Conservation (phyloP, 2,797 vertebrate species). For the Sebastes glaucus region DNA sequence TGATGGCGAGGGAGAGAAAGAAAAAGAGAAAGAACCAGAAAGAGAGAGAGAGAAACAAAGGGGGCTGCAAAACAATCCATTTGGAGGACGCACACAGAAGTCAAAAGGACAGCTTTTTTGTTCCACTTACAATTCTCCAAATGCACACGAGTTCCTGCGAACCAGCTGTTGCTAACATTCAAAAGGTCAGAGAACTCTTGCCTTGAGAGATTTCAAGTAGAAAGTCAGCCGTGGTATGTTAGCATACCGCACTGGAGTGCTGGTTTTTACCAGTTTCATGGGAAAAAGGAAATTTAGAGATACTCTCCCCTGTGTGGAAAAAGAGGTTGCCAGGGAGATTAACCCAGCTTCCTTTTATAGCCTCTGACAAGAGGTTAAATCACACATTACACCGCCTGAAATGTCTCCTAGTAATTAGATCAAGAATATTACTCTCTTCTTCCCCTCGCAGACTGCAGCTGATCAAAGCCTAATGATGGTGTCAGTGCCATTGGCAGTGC, state of each 20-base stretch:
- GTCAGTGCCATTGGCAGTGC: slow-evolving; percentile 76
- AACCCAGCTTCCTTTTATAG: slow-evolving; percentile 88
- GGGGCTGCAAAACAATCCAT: slow-evolving; percentile 54
- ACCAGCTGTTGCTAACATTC: slow-evolving; percentile 70
- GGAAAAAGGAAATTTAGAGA: slow-evolving; percentile 73
- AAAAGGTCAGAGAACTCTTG: slow-evolving; percentile 73
- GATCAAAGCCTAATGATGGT: slow-evolving; percentile 84
- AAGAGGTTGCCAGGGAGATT: slow-evolving; percentile 84
- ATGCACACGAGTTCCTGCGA: slow-evolving; percentile 47
- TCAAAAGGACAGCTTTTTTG: slow-evolving; percentile 65
- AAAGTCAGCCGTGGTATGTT: slow-evolving; percentile 54
- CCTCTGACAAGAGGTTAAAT: slow-evolving; percentile 86
- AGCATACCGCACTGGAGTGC: slow-evolving; percentile 40
- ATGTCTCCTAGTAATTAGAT: slow-evolving; percentile 86
- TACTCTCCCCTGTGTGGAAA: slow-evolving; percentile 73
- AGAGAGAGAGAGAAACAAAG: slow-evolving; percentile 40
- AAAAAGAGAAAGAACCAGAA: neutral
- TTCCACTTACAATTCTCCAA: slow-evolving; percentile 61
- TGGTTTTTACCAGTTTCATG: slow-evolving; percentile 64
- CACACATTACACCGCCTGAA: slow-evolving; percentile 84
- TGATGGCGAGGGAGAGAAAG: slow-evolving; percentile 33
- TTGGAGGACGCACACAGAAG: slow-evolving; percentile 52
- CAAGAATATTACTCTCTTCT: slow-evolving; percentile 83
- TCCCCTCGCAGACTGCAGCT: slow-evolving; percentile 75
- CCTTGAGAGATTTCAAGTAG: slow-evolving; percentile 66